Percentiles rank a stretch among this genome's conserved stretches.
These are phyloP conservation scores for Polia nebulosa DNA, from an alignment of 2,888 invertebrate genomes.

Conservation along the genomic window DNA sequence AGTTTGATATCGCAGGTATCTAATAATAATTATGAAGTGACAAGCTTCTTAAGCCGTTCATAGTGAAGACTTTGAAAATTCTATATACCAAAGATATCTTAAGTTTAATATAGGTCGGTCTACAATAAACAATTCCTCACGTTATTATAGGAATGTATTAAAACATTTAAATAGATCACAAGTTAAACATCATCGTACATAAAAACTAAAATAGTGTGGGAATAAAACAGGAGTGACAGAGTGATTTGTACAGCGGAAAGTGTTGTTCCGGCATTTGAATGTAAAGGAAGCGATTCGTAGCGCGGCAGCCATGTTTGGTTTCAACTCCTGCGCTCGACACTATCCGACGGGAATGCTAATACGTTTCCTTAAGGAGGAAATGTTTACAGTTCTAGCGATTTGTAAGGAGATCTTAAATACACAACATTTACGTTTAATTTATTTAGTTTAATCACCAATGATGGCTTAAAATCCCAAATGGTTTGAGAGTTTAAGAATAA, in stretches of 20 bases:
- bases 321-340: slow-evolving; percentile 71
- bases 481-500: neutral
- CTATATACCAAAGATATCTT: too few relatives aligned
- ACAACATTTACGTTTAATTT: neutral
- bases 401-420: slow-evolving; percentile 12
- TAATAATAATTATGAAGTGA: too few relatives aligned
- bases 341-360: slow-evolving; percentile 82
- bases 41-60: slow-evolving; percentile 1
- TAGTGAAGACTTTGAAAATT: neutral
- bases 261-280: slow-evolving; percentile 78
- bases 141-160: slow-evolving; percentile 18
- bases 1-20: neutral
- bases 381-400: slow-evolving; percentile 46
- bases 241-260: slow-evolving; percentile 82
- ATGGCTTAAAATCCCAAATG: neutral
- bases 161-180: slow-evolving; percentile 9
- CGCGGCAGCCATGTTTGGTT: slow-evolving; percentile 75
- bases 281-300: slow-evolving; percentile 77
- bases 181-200: slow-evolving; percentile 10
- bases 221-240: slow-evolving; percentile 75
- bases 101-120: fast-evolving
- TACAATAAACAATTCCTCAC: neutral
- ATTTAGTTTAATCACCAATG: neutral
- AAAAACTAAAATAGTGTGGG: slow-evolving; percentile 39
- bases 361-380: slow-evolving; percentile 68